Evolutionary conservation across 2,797 vertebrate genomes (phyloP).

Genomic region (Poecile montanus): DNA sequence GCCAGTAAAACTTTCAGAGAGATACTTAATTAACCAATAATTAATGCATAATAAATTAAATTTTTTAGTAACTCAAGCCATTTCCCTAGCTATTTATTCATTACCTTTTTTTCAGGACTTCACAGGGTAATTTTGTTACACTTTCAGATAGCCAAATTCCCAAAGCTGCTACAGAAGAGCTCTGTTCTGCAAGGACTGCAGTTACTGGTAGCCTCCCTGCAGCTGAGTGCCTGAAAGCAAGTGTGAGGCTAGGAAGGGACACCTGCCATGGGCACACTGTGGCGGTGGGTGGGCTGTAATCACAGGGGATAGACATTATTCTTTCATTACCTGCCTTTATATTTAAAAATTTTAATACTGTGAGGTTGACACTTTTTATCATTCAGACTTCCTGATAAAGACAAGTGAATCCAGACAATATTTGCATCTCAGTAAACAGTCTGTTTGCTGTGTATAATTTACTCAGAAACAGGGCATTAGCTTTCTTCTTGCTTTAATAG

Average conservation of each 20-base stretch:
- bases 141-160: slow-evolving; percentile 10
- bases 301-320: background rate
- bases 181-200: background rate
- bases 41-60: slow-evolving; percentile 56
- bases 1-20: slow-evolving; percentile 16
- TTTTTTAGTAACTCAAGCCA: slow-evolving; percentile 44
- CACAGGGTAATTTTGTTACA: slow-evolving; percentile 32
- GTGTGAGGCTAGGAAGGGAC: background rate
- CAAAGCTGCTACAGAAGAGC: background rate
- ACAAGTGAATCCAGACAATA: background rate
- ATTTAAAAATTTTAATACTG: background rate
- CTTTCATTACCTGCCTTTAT: background rate
- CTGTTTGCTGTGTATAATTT: background rate
- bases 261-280: background rate
- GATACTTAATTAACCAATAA: slow-evolving; percentile 44
- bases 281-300: background rate
- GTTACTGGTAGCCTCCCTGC: background rate
- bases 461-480: background rate
- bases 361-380: background rate
- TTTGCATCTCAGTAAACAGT: background rate
- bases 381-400: background rate
- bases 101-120: slow-evolving; percentile 45
- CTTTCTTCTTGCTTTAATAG: background rate
- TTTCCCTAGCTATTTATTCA: slow-evolving; percentile 36
- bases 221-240: background rate